These are phyloP conservation scores for Meteorus cinctellus DNA, from an alignment of 2,888 invertebrate genomes.

Conservation along the genomic window DNA sequence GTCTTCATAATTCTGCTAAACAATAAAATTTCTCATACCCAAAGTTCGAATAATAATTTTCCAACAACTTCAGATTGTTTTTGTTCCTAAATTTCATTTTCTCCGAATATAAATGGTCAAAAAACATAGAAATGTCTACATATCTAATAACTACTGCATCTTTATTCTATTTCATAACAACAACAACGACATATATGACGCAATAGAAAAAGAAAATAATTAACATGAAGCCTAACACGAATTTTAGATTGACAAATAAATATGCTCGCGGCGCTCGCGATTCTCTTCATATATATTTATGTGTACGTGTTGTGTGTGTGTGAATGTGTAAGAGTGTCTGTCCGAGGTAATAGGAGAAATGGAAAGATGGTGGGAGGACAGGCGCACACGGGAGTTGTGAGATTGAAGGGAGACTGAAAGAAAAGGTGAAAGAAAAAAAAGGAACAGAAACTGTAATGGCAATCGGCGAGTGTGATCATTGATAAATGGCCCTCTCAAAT, in stretches of 20 bases:
- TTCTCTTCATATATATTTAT: slow-evolving; percentile 74
- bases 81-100: too few species aligned
- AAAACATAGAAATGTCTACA: too few species aligned
- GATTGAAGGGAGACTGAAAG: slow-evolving; percentile 33
- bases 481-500: slow-evolving; percentile 68
- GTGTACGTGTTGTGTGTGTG: too few species aligned
- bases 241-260: background rate
- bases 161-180: too few species aligned
- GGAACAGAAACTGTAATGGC: slow-evolving; percentile 61
- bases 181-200: too few species aligned
- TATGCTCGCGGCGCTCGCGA: slow-evolving; percentile 66
- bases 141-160: too few species aligned
- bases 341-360: background rate
- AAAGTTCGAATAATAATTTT: too few species aligned
- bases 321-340: too few species aligned
- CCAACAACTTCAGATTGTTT: too few species aligned
- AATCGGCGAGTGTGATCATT: slow-evolving; percentile 58
- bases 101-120: too few species aligned
- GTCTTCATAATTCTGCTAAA: too few species aligned
- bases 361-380: slow-evolving; percentile 47
- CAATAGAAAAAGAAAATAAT: background rate
- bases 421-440: slow-evolving; percentile 1
- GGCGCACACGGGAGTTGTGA: slow-evolving; percentile 46
- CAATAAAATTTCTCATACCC: too few species aligned
- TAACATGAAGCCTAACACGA: background rate